Conservation (phyloP, 2,888 invertebrate species). For the Urechis unicinctus region DNA sequence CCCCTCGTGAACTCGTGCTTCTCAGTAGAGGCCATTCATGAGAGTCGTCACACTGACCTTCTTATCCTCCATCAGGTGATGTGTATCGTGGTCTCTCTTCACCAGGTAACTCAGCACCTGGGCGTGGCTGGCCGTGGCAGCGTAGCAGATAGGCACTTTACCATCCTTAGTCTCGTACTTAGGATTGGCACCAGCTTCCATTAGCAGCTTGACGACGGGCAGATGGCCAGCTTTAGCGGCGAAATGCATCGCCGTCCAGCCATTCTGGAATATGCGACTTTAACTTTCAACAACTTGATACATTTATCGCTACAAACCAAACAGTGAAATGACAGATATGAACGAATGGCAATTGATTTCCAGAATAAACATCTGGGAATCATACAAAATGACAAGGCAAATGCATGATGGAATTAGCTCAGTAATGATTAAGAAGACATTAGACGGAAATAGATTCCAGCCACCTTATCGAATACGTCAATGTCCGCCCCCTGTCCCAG, state of each 20-base stretch:
- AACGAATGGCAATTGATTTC: no score
- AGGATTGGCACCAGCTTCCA: slow-evolving; percentile 93
- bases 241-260: slow-evolving; percentile 48
- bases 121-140: slow-evolving; percentile 94
- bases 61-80: slow-evolving; percentile 93
- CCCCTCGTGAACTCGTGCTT: no score
- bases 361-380: no score
- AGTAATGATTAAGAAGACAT: no score
- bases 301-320: no score
- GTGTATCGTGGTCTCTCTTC: slow-evolving; percentile 96
- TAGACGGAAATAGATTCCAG: no score
- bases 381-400: no score
- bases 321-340: no score
- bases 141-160: slow-evolving; percentile 95
- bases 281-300: no score
- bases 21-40: no score
- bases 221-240: slow-evolving; percentile 66
- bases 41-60: slow-evolving; percentile 55
- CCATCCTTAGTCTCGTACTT: slow-evolving; percentile 71
- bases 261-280: slow-evolving; percentile 37
- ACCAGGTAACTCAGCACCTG: slow-evolving; percentile 91
- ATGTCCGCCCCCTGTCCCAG: slow-evolving; percentile 98
- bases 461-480: slow-evolving; percentile 84
- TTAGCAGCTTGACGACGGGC: slow-evolving; percentile 86
- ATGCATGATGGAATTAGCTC: no score